phyloP scores from a whole-genome alignment of 2,113 vertebrate species.

The Pheucticus melanocephalus region DNA sequence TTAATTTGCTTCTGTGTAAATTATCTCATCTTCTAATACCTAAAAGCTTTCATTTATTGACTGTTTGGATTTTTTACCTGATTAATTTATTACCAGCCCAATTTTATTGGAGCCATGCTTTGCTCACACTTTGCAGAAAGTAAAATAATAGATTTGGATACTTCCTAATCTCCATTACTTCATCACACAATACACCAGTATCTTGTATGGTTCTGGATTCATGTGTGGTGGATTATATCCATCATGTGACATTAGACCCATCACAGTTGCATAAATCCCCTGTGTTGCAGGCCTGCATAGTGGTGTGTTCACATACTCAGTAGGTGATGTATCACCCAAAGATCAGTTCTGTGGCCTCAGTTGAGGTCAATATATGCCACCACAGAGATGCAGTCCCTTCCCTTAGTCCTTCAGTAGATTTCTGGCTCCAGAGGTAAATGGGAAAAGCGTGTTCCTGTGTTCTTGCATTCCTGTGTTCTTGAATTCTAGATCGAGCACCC shows the following conservation, averaged over 20 bases:
- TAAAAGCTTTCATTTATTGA: neutral
- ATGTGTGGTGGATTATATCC: neutral
- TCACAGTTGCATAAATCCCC: neutral
- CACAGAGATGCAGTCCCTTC: neutral
- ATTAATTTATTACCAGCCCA: neutral
- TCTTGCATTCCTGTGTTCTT: neutral
- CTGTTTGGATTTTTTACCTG: neutral
- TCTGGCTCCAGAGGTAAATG: neutral
- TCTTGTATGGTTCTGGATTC: neutral
- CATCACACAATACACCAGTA: neutral
- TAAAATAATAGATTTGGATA: neutral
- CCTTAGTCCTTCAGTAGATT: neutral
- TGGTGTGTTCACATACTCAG: neutral
- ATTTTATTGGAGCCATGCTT: neutral
- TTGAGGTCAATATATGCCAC: neutral
- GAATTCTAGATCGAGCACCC: slow-evolving; percentile 80
- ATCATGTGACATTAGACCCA: neutral
- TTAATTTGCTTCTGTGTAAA: neutral
- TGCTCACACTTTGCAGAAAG: neutral
- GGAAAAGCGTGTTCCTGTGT: neutral
- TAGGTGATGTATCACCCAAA: neutral
- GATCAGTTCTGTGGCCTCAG: neutral
- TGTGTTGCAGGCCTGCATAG: neutral
- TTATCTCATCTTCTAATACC: neutral
- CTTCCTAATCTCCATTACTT: neutral